phyloP scores from a whole-genome alignment of 2,888 invertebrate species.

The Eucriotettix oculatus region DNA sequence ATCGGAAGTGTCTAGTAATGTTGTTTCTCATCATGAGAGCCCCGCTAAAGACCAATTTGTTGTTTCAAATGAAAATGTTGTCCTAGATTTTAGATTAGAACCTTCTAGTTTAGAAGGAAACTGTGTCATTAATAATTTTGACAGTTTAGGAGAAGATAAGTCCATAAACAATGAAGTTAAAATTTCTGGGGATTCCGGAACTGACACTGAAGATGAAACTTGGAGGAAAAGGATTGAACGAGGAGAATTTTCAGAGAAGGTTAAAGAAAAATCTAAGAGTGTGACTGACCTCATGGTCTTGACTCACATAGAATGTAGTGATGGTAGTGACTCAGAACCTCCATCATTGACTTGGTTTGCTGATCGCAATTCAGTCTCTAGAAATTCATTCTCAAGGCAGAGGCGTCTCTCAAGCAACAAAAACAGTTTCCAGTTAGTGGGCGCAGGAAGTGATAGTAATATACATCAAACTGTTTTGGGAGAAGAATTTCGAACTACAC shows the following conservation, averaged over 20 bases:
- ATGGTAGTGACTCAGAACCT: conserved; percentile 36
- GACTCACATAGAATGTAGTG: conserved; percentile 45
- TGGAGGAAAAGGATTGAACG: conserved; percentile 41
- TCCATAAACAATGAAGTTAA: conserved; percentile 6
- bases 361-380: conserved; percentile 4
- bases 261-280: conserved; percentile 45
- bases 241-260: conserved; percentile 39
- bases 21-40: conserved; percentile 2
- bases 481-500: conserved; percentile 34
- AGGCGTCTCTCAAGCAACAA: not conserved
- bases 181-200: conserved; percentile 25
- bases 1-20: conserved; percentile 8
- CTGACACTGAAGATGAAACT: conserved; percentile 45
- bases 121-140: conserved; percentile 5
- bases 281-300: conserved; percentile 49
- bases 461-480: conserved; percentile 30
- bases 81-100: conserved; percentile 25
- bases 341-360: conserved; percentile 16
- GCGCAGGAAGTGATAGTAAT: conserved; percentile 36
- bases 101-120: conserved; percentile 1
- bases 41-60: conserved; percentile 2
- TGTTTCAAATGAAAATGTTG: conserved; percentile 9
- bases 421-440: conserved; percentile 12
- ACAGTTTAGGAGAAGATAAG: conserved; percentile 16
- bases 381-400: conserved; percentile 3